phyloP scores from a whole-genome alignment of 2,113 vertebrate genomes.

The Australoheros scitulus region DNA sequence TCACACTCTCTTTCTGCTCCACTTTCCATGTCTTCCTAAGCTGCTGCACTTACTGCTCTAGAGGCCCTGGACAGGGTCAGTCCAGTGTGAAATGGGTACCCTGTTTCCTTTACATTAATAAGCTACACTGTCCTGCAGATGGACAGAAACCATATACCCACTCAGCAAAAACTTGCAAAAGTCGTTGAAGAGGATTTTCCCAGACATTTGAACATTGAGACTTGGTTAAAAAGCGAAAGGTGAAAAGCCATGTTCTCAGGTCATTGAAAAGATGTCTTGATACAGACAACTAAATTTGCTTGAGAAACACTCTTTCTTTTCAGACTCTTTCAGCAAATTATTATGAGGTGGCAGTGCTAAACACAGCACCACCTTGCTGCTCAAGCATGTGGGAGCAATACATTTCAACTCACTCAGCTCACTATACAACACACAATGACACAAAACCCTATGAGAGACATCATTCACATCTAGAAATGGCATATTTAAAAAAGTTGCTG shows the following conservation, averaged over 20 bases:
- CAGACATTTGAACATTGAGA: background rate
- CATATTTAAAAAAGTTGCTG: background rate
- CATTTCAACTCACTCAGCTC: background rate
- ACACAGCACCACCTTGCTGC: background rate
- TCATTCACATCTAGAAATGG: background rate
- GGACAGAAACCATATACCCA: background rate
- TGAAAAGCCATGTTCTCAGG: background rate
- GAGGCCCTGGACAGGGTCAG: background rate
- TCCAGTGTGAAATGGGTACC: background rate
- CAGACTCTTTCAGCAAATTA: background rate
- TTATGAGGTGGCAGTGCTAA: background rate
- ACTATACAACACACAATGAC: background rate
- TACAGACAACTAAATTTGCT: background rate
- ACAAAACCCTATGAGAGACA: background rate
- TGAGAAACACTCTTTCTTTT: background rate
- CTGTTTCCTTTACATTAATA: constrained; percentile 9
- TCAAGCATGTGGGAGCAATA: background rate
- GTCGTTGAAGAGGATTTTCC: background rate
- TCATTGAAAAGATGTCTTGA: background rate
- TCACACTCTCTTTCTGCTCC: background rate
- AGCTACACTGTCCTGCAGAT: background rate
- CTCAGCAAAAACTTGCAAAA: background rate
- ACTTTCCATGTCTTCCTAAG: background rate
- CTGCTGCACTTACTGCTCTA: constrained; percentile 4
- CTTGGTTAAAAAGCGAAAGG: background rate